These are phyloP conservation scores for Hypocryptadius cinnamomeus DNA, from an alignment of 2,113 vertebrate genomes.

Conservation along the genomic window DNA sequence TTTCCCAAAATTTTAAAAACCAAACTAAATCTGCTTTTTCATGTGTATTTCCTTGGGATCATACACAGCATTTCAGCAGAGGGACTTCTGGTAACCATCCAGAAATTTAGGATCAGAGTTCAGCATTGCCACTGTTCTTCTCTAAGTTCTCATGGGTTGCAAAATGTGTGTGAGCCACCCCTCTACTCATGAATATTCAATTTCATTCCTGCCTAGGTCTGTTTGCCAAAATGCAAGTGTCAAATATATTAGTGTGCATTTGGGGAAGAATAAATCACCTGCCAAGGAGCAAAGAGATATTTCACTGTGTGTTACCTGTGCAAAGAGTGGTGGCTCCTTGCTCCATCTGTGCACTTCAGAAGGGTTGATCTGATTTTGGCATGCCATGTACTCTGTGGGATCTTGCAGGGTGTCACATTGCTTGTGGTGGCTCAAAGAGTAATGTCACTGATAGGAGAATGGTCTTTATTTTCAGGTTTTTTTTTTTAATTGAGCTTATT, in stretches of 20 bases:
- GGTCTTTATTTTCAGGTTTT: not conserved
- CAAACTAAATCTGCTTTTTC: not conserved
- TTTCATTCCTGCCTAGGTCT: not conserved
- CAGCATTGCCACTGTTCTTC: not conserved
- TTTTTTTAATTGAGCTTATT: not conserved
- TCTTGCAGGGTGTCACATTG: not conserved
- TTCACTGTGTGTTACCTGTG: not conserved
- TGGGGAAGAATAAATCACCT: not conserved
- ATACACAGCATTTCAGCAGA: not conserved
- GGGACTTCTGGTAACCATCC: not conserved
- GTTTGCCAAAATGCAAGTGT: not conserved
- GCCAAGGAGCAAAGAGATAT: not conserved
- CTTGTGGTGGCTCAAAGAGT: not conserved
- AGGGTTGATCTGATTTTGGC: not conserved
- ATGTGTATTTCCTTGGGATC: not conserved
- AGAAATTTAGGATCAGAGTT: not conserved
- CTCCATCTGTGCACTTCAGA: not conserved
- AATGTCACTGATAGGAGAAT: not conserved
- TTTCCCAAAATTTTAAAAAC: not conserved
- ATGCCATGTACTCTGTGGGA: not conserved
- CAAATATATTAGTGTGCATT: not conserved
- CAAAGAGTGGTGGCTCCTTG: not conserved
- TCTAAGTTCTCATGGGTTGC: not conserved
- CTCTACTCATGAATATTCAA: not conserved
- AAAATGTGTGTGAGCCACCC: not conserved